Percentiles rank a stretch among this genome's conserved stretches.
These are phyloP conservation scores for Apodemia mormo DNA, from an alignment of 2,888 invertebrate species.

Conservation along the genomic window DNA sequence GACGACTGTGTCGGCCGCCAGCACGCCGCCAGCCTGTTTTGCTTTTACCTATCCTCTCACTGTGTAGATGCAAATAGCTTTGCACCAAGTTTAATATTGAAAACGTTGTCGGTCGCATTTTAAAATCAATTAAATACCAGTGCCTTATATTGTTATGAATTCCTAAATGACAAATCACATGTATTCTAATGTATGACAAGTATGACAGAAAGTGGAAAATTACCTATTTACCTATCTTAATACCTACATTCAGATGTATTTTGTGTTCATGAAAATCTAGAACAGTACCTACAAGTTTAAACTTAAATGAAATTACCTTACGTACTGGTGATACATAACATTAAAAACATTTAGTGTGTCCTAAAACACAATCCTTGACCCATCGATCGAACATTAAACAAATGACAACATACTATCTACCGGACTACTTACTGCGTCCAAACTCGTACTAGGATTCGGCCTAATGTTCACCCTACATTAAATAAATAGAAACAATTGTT, in stretches of 20 bases:
- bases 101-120: background rate
- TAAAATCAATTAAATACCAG: background rate
- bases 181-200: too few species aligned
- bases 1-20: slow-evolving; percentile 61
- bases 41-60: slow-evolving; percentile 39
- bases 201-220: too few species aligned
- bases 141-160: background rate
- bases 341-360: background rate
- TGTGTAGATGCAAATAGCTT: slow-evolving; percentile 14
- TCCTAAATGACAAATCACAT: background rate
- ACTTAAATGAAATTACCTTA: background rate
- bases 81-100: slow-evolving; percentile 1
- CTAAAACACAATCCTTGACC: slow-evolving; percentile 33
- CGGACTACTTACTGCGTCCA: slow-evolving; percentile 10
- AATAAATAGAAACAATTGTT: slow-evolving; percentile 20
- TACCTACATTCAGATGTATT: too few species aligned
- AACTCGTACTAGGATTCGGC: background rate
- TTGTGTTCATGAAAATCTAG: too few species aligned
- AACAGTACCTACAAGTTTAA: background rate
- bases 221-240: too few species aligned
- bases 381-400: slow-evolving; percentile 35
- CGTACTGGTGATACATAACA: background rate
- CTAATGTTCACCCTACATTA: background rate
- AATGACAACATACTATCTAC: slow-evolving; percentile 27
- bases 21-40: slow-evolving; percentile 62